Evolutionary conservation across 2,797 vertebrate species (phyloP).

Genomic region (Eupleurogrammus muticus): DNA sequence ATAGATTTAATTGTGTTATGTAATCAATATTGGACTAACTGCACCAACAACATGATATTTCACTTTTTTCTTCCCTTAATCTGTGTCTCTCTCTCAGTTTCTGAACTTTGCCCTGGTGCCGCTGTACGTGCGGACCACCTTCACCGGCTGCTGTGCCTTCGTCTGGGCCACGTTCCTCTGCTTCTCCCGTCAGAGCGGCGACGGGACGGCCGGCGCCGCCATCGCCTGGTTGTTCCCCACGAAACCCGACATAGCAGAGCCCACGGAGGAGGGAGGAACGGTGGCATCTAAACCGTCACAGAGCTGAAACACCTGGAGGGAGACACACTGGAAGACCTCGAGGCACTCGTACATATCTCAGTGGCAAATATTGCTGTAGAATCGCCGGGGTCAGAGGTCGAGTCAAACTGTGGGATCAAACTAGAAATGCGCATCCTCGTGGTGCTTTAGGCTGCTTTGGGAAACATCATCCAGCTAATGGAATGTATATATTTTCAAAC

Average conservation of each 20-base stretch:
- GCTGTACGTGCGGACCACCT: conserved; percentile 87
- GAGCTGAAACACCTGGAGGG: conserved; percentile 19
- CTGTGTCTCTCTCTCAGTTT: conserved; percentile 78
- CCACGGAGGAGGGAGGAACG: conserved; percentile 10
- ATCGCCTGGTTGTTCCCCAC: conserved; percentile 76
- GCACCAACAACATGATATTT: too few relatives aligned
- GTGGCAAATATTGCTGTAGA: background rate
- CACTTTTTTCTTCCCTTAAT: too few relatives aligned
- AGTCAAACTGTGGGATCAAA: background rate
- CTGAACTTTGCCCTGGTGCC: conserved; percentile 92
- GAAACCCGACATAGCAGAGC: conserved; percentile 26
- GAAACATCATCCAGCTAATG: conserved; percentile 11
- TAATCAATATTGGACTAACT: too few relatives aligned
- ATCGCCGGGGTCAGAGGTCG: conserved; percentile 11
- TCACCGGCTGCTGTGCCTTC: conserved; percentile 91
- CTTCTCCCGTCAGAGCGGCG: conserved; percentile 89
- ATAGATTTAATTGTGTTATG: too few relatives aligned
- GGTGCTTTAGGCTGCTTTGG: conserved; percentile 26
- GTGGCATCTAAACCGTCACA: conserved; percentile 30
- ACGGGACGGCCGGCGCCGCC: conserved; percentile 84
- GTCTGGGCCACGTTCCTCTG: conserved; percentile 93
- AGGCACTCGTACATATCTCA: background rate
- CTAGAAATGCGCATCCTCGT: background rate
- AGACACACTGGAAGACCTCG: background rate
- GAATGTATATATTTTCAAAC: conserved; percentile 27